Evolutionary conservation across 1,140 invertebrate species (phyloP), one percentile per base, ranked within the genome.

Genomic region (Nebria ingens): DNA sequence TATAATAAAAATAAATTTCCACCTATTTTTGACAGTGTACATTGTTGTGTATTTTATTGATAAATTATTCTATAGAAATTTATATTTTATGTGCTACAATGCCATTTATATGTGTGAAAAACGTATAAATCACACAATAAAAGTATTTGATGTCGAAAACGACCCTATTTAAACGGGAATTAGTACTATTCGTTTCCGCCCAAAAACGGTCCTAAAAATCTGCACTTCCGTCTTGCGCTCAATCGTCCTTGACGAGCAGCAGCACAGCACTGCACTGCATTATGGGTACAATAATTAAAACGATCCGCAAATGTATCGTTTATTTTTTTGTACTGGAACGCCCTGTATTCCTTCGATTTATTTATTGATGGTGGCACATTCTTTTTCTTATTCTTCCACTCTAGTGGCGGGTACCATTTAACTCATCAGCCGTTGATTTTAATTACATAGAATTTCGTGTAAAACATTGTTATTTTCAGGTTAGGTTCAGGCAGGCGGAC

Each of bases 381-480:
- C 40, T 17, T 11, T 6, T 17, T 4, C 40, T n/a, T n/a, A n/a
- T n/a, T n/a, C n/a, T n/a, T n/a, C n/a, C n/a, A n/a, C n/a, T n/a
- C n/a, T n/a, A n/a, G 25, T 34, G 15, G 15, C 9, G 17, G 9
- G 9, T 4, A 12, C 9, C 40, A 45, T 17, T 45, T 45, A 45
- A 45, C 40, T 45, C 40, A 45, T 45, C 40, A 45, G 9, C 40
- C 9, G 15, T 3, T 45, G 40, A 45, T 45, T 45, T 45, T 45
- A 45, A 45, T 45, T 45, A 45, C 40, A 45, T 45, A 45, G 40
- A 45, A 45, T 45, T 45, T 45, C 9, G 40, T 17, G 40, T 45
- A 45, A 45, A 45, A 45, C 40, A 45, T 45, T 45, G 40, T 45
- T 45, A 45, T 45, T 45, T 45, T 45, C 40, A 45, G 40, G 40